Conservation (phyloP, 2,113 vertebrate species). For the Hemichromis elongatus region DNA sequence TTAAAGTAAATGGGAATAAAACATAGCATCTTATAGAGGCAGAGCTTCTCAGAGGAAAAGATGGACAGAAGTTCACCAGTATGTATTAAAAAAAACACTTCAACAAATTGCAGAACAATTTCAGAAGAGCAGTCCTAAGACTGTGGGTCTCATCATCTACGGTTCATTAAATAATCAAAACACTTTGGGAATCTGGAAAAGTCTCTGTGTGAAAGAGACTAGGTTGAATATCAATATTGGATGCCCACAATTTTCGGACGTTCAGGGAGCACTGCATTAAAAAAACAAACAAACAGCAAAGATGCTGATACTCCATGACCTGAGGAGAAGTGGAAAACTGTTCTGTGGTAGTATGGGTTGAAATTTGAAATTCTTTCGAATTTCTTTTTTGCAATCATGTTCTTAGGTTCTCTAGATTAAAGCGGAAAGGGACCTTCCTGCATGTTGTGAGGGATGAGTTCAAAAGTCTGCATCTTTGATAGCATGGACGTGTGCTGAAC, state of each 20-base stretch:
- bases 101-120: not conserved
- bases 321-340: not conserved
- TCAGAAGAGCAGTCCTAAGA: not conserved
- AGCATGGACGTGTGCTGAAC: not conserved
- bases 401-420: not conserved
- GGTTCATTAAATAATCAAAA: not conserved
- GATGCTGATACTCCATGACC: too few relatives aligned
- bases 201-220: not conserved
- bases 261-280: not conserved
- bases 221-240: not conserved
- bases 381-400: not conserved
- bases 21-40: not conserved
- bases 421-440: not conserved
- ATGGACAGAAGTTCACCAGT: not conserved
- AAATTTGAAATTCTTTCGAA: not conserved
- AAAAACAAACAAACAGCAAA: too few relatives aligned
- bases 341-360: fast-evolving
- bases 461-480: not conserved
- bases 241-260: not conserved
- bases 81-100: not conserved
- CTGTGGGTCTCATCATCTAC: not conserved
- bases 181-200: not conserved
- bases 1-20: not conserved
- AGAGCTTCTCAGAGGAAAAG: not conserved
- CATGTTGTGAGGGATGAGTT: not conserved